These are phyloP conservation scores for Muntiacus reevesi DNA, from an alignment of 2,113 vertebrate species.

Conservation along the genomic window DNA sequence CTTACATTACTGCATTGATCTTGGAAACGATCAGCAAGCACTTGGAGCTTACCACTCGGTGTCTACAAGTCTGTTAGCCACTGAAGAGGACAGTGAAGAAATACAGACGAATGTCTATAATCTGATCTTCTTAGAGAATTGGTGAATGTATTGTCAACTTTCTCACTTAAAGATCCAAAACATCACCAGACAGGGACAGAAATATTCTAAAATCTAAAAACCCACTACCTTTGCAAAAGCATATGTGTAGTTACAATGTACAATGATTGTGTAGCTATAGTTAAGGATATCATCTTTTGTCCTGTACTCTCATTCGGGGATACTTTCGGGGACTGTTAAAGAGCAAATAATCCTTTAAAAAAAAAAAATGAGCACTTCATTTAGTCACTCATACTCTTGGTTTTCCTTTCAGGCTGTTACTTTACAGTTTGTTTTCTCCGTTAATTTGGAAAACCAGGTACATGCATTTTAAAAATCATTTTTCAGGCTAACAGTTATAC, in stretches of 20 bases:
- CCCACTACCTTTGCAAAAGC: not conserved
- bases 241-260: not conserved
- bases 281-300: not conserved
- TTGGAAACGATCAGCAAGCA: not conserved
- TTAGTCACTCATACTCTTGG: not conserved
- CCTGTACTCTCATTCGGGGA: not conserved
- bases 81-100: not conserved
- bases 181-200: not conserved
- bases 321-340: not conserved
- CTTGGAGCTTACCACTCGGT: not conserved
- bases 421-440: not conserved
- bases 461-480: not conserved
- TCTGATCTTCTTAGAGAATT: not conserved
- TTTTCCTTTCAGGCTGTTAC: not conserved
- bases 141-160: not conserved
- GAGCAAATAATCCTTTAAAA: not conserved
- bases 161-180: not conserved
- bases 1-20: not conserved
- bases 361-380: not conserved
- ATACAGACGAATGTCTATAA: not conserved
- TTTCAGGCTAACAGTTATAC: not conserved
- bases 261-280: not conserved
- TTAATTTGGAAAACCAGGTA: not conserved
- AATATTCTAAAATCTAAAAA: not conserved
- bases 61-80: not conserved